Conservation (phyloP, 2,113 vertebrate genomes). For the Pantherophis guttatus region DNA sequence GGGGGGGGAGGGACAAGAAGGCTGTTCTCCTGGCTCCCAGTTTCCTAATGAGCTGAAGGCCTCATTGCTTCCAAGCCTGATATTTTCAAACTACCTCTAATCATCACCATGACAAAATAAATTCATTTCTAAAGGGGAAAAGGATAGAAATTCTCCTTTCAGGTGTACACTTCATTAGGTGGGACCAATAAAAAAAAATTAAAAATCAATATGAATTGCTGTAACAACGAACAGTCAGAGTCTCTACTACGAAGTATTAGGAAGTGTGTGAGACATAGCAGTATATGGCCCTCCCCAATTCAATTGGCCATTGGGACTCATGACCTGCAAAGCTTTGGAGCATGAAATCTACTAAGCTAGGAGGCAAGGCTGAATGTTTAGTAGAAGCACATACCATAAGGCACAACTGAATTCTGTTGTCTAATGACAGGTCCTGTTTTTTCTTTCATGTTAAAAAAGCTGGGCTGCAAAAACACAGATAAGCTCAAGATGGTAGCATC, state of each 20-base stretch:
- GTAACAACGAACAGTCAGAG: neutral
- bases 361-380: neutral
- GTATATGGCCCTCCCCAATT: neutral
- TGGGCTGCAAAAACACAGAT: neutral
- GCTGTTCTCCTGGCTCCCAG: slow-evolving; percentile 35
- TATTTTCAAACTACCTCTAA: slow-evolving; percentile 31
- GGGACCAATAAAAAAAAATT: neutral
- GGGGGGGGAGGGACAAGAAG: too few species aligned
- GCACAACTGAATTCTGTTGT: neutral
- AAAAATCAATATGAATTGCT: neutral
- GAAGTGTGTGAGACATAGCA: neutral
- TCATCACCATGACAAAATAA: neutral
- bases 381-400: neutral
- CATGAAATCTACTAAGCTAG: neutral
- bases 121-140: neutral
- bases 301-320: neutral
- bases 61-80: slow-evolving; percentile 43
- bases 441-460: neutral
- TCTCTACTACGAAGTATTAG: neutral
- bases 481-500: neutral
- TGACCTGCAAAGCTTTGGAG: neutral
- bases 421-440: neutral
- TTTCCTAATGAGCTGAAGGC: slow-evolving; percentile 66
- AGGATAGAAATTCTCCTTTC: neutral
- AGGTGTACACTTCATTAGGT: neutral